These are phyloP conservation scores for Oligia strigilis DNA, from an alignment of 2,888 invertebrate species.

Conservation along the genomic window DNA sequence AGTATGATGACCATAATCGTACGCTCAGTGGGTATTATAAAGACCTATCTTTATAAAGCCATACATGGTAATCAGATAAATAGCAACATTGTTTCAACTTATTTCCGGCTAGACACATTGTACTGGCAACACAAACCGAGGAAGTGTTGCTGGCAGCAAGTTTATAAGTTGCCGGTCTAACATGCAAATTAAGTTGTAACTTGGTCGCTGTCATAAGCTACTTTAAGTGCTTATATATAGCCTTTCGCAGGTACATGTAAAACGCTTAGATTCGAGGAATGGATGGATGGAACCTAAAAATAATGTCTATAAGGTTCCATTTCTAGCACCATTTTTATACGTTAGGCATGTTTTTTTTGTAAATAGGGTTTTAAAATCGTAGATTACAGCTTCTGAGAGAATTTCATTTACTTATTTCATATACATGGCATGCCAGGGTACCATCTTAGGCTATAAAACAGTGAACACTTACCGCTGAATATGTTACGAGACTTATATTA, in stretches of 20 bases:
- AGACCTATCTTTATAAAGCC: not conserved
- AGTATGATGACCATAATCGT: not conserved
- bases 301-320: not conserved
- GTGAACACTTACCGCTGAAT: constrained; percentile 80
- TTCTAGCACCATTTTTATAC: not conserved
- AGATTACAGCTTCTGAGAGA: not conserved
- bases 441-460: not conserved
- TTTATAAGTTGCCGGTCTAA: not conserved
- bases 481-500: constrained; percentile 84
- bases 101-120: not conserved
- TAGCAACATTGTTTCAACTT: not conserved
- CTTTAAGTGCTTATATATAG: not conserved
- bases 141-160: not conserved
- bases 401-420: not conserved
- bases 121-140: not conserved
- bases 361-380: not conserved
- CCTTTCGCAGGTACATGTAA: not conserved
- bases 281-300: not conserved
- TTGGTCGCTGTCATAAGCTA: not conserved
- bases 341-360: not conserved
- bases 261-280: not conserved
- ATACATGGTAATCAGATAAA: not conserved
- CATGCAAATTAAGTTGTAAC: not conserved
- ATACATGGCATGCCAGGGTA: not conserved
- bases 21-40: not conserved